Evolutionary conservation across 2,888 invertebrate genomes (phyloP).

Genomic region (Oligia strigilis): DNA sequence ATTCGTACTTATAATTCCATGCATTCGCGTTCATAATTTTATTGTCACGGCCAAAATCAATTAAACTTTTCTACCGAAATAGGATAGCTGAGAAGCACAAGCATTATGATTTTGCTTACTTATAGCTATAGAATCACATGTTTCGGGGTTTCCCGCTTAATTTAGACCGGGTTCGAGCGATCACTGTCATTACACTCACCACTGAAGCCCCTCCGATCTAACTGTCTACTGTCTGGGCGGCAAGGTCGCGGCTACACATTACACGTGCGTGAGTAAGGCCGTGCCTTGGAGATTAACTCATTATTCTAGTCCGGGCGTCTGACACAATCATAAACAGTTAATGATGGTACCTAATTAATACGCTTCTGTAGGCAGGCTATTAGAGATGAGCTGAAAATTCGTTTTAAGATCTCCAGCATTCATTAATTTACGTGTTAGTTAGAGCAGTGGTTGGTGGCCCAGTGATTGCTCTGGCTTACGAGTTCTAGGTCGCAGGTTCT

Average conservation of each 20-base stretch:
- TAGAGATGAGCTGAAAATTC: background rate
- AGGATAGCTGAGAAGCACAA: too few relatives aligned
- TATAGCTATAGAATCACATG: background rate
- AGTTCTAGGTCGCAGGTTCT: background rate
- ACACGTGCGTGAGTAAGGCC: background rate
- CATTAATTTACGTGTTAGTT: background rate
- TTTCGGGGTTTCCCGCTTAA: background rate
- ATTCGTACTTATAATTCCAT: background rate
- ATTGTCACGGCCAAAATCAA: background rate
- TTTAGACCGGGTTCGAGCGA: background rate
- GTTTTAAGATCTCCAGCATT: background rate
- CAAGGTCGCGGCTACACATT: constrained; percentile 20
- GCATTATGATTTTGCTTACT: background rate
- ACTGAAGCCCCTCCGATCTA: constrained; percentile 18
- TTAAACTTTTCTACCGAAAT: background rate
- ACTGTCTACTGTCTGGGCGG: background rate
- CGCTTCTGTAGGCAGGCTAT: background rate
- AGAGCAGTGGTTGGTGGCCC: background rate
- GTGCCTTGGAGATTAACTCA: constrained; percentile 14
- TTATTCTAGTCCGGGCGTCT: constrained; percentile 3
- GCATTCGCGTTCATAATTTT: background rate
- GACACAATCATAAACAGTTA: constrained; percentile 11
- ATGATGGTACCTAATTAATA: constrained; percentile 11
- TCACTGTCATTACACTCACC: too few relatives aligned
- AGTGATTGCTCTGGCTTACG: background rate